A percentile compares a stretch with the other conserved stretches of the same genome.
Evolutionary conservation across 2,797 vertebrate species (phyloP).

Genomic region (Phoebastria nigripes): DNA sequence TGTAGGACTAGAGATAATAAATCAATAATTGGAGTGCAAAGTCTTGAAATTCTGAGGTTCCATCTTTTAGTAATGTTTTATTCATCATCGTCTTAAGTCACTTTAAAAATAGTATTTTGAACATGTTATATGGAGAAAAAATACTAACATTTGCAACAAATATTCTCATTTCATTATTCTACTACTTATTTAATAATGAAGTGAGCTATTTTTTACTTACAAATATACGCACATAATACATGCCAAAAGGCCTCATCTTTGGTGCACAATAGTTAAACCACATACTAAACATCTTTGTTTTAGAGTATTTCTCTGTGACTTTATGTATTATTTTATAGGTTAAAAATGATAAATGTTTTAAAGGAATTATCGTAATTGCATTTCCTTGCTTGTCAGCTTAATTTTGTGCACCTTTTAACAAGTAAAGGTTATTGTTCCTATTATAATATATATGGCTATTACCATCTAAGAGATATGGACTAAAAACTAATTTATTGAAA

Average conservation of each 20-base stretch:
- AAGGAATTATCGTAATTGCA: not conserved
- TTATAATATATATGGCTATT: not conserved
- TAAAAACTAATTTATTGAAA: not conserved
- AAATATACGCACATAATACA: not conserved
- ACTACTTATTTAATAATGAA: not conserved
- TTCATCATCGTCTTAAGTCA: not conserved
- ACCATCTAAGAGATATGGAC: not conserved
- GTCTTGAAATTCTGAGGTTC: not conserved
- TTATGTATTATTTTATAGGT: not conserved
- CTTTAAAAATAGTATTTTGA: not conserved
- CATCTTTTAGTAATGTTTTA: not conserved
- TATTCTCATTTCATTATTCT: not conserved
- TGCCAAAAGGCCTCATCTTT: not conserved
- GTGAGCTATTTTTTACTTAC: not conserved
- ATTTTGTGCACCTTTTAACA: not conserved
- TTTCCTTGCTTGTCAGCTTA: not conserved
- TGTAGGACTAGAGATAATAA: not conserved
- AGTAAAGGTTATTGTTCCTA: not conserved
- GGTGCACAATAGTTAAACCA: not conserved
- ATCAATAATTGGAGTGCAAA: not conserved
- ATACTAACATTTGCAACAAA: not conserved
- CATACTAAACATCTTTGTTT: not conserved
- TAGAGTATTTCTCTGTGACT: not conserved
- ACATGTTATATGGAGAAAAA: not conserved
- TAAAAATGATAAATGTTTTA: not conserved